Evolutionary conservation across 2,888 invertebrate species (phyloP).

Genomic region (Eupsilia transversa): DNA sequence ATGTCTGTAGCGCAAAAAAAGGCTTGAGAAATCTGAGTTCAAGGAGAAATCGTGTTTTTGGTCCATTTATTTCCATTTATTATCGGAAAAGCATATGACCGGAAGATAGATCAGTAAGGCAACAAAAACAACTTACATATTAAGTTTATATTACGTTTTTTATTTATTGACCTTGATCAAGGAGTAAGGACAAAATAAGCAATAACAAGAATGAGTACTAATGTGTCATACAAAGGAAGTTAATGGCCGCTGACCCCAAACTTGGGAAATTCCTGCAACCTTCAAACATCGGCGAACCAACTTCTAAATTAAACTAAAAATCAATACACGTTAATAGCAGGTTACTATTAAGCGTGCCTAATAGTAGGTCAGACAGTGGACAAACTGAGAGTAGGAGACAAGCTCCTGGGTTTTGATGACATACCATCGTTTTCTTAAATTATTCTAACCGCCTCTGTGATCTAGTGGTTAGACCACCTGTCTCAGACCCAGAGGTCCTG

Average conservation of each 20-base stretch:
- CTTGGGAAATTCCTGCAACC: conserved; percentile 3
- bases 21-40: not conserved
- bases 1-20: not conserved
- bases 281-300: not conserved
- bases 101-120: conserved; percentile 24
- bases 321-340: not conserved
- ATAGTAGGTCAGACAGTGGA: too few relatives aligned
- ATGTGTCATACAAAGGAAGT: conserved; percentile 28
- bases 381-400: not conserved
- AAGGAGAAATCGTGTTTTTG: conserved; percentile 18
- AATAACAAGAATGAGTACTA: not conserved
- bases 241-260: conserved; percentile 6
- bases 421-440: too few relatives aligned
- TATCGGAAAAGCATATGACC: conserved; percentile 19
- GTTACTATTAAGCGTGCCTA: not conserved
- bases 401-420: not conserved
- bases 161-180: conserved; percentile 23
- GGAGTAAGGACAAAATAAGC: conserved; percentile 13
- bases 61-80: conserved; percentile 16
- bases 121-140: conserved; percentile 4
- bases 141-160: conserved; percentile 4
- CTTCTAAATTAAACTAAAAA: not conserved
- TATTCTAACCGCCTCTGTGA: too few relatives aligned
- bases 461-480: too few relatives aligned
- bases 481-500: too few relatives aligned